phyloP scores from a whole-genome alignment of 2,113 vertebrate species.

The Procavia capensis region DNA sequence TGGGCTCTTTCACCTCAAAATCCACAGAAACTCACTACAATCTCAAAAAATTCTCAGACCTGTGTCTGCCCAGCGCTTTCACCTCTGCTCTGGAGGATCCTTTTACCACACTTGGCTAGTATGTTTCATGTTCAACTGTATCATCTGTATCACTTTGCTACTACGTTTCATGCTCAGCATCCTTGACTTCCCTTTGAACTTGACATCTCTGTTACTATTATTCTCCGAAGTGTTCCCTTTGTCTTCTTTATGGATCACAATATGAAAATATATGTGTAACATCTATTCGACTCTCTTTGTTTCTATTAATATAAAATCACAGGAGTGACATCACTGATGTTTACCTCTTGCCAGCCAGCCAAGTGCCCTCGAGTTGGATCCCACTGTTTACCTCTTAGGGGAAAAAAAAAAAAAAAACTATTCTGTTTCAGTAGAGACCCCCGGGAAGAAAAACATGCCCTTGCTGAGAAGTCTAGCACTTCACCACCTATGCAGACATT shows the following conservation, averaged over 20 bases:
- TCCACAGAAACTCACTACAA: background rate
- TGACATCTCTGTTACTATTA: background rate
- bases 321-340: conserved; percentile 13
- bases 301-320: conserved; percentile 36
- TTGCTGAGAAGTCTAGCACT: conserved; percentile 52
- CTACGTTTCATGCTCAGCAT: background rate
- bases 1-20: conserved; percentile 14
- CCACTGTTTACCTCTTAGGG: no score
- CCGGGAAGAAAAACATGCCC: background rate
- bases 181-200: background rate
- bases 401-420: no score
- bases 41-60: background rate
- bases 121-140: background rate
- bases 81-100: background rate
- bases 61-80: background rate
- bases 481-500: background rate
- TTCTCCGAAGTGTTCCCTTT: background rate
- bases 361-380: no score
- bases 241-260: background rate
- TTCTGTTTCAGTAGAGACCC: conserved; percentile 24
- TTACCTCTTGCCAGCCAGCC: no score
- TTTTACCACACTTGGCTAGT: background rate
- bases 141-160: background rate
- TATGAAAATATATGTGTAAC: conserved; percentile 21
- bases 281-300: conserved; percentile 5